phyloP scores from a whole-genome alignment of 2,113 vertebrate species.

The Chionomys nivalis region DNA sequence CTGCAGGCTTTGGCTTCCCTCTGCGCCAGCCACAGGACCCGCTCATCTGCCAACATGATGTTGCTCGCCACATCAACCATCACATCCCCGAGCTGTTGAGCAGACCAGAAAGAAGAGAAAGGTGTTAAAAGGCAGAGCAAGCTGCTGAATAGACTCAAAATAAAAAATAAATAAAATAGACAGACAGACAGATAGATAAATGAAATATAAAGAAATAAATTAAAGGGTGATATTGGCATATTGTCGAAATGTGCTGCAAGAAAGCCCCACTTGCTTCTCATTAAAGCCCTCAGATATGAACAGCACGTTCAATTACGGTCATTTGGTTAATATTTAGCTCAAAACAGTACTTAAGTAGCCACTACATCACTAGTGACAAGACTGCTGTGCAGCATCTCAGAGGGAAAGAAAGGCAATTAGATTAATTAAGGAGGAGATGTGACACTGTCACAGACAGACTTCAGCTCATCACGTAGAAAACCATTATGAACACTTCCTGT shows the following conservation, averaged over 20 bases:
- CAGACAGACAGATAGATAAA: too few relatives aligned
- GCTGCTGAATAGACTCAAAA: not conserved
- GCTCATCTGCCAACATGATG: constrained; percentile 96
- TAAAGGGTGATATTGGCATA: not conserved
- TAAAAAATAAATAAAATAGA: not conserved
- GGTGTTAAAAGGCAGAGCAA: not conserved
- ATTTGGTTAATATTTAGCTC: not conserved
- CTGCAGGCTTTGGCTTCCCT: constrained; percentile 94
- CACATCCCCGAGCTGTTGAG: constrained; percentile 93
- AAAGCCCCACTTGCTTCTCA: not conserved
- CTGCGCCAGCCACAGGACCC: constrained; percentile 96
- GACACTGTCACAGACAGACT: not conserved
- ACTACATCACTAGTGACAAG: not conserved
- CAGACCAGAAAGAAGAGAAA: not conserved
- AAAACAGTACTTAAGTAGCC: not conserved
- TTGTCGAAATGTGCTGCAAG: not conserved
- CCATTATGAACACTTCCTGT: not conserved
- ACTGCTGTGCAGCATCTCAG: fast-evolving
- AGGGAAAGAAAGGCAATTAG: not conserved
- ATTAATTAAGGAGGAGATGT: constrained; percentile 3
- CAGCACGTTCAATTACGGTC: not conserved
- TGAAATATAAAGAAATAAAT: not conserved
- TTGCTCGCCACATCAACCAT: constrained; percentile 99
- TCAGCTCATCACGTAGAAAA: not conserved
- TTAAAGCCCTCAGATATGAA: not conserved